These are phyloP conservation scores for Frankliniella fusca DNA, from an alignment of 2,888 invertebrate species.

Conservation along the genomic window DNA sequence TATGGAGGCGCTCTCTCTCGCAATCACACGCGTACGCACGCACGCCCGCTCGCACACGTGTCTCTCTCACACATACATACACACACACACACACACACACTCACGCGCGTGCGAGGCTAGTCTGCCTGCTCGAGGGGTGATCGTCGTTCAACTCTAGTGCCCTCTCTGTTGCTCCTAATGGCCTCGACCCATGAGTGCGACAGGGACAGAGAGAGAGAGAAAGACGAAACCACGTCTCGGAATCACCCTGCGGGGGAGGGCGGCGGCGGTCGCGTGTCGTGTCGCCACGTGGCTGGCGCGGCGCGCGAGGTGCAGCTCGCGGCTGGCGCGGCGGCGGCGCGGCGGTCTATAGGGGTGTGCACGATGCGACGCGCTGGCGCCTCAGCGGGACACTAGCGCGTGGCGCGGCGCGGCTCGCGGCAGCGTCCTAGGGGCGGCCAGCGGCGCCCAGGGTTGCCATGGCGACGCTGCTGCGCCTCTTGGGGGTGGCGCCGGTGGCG, in stretches of 20 bases:
- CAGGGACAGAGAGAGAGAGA: too few species aligned
- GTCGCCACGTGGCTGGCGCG: background rate
- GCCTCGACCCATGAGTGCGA: too few species aligned
- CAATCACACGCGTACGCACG: too few species aligned
- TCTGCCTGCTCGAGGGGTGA: too few species aligned
- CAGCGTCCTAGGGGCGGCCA: background rate
- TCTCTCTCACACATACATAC: background rate
- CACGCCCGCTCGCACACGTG: too few species aligned
- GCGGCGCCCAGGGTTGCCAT: background rate
- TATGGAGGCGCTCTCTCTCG: too few species aligned
- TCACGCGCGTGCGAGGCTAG: background rate
- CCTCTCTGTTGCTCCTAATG: too few species aligned
- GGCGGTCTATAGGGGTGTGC: background rate
- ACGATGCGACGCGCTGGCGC: background rate
- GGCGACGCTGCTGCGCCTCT: background rate
- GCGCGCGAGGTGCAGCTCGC: background rate
- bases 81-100: background rate
- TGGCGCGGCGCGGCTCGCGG: background rate
- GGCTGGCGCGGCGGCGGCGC: background rate
- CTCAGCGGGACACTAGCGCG: background rate
- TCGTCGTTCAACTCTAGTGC: too few species aligned
- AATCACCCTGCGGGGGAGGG: too few species aligned
- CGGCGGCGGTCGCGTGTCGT: background rate
- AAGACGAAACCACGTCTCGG: too few species aligned
- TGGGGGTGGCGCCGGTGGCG: slow-evolving; percentile 12